Base-by-base conservation (phyloP, 2,888 invertebrate genomes). In the Carabus problematicus region DNA sequence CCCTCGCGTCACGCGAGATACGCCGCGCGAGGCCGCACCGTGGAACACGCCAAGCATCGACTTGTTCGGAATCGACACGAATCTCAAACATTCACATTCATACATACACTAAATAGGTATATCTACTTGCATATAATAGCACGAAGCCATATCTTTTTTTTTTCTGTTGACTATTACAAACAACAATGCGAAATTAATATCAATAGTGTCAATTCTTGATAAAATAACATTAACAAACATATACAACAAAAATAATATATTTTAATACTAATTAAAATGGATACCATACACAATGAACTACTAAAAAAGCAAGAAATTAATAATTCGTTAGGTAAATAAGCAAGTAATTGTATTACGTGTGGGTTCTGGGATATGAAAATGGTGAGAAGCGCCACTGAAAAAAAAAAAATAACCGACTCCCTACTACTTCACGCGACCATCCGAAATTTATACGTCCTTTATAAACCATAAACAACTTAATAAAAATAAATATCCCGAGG, bases 1-100 rank as follows among this genome's bases (percentile, higher is more conserved):
- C 78, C 78, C 77, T 78, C 78, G 77, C 78, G 77, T 76, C 75
- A 67, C 67, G 67, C 67, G 67, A 67, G 60, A 59, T 42, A 42
- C 41, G 59, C 42, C 18, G 14, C 40, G 42, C 56, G 19, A 8
- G 29, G 29, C 29, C 29, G 8, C 52, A 16, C 8, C 52, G 14
- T 16, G 3, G 74, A 75, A 70, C 40, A 56, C 11, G 56, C 56
- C 2, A 40, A n/a, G 40, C 56, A 29, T 29, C 18, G 56, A 29
- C 56, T 29, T 14, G 56, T 12, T 39, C 56, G 56, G 56, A 9
- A 40, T 29, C 12, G 29, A n/a, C 56, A 71, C 75, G 73, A 73
- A 75, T 75, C 76, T 74, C 72, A 60, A 72, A 47, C 11, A 41
- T 18, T 18, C 18, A 45, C 49, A 19, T 7, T 18, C 18, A n/a